Base-by-base conservation (phyloP, 2,113 vertebrate species). In the Hystrix cristata region DNA sequence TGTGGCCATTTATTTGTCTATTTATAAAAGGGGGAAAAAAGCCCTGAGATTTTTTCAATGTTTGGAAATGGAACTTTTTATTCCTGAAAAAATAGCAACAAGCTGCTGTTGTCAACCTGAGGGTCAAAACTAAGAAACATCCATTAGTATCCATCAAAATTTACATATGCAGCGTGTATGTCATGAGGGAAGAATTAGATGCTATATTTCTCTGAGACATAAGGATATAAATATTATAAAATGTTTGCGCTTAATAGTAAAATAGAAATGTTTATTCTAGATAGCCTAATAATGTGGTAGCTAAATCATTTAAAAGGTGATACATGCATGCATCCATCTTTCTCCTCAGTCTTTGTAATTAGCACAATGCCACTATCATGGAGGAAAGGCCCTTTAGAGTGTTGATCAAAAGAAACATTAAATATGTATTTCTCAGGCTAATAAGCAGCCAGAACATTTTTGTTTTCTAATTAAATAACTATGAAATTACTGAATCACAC, bases 1-100 rank as follows among this genome's bases (percentile, higher is more conserved):
- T 94, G 62, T 95, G 59, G 60, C 69, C 25, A 93, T 97, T 97
- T 84, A 95, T 97, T 98, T 97, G 97, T 98, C 81, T 98, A 96
- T 96, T 98, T 97, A 90, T 62, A 97, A 91, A 67, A 43, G 89
- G 76, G 48, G 3, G 34, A 76, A 97, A 96, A 60, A 88, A 92
- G 15, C 48, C 80, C 48, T 38, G 23, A 91, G 31, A 48, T 85
- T 78, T 96, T 18, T 79, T 82, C 43, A 1, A 91, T 97, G 86
- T 97, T 97, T 98, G 59, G 10, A 97, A 97, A 97, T 95, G 18
- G 53, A 96, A 92, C 91, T 94, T 95, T 94, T 96, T 93, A 86
- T 97, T 96, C 38, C 2, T 57, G 67, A 91, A 78, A 76, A 96
- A 34, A 12, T 92, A 92, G 87, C 83, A 97, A 89, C 83, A 97